Evolutionary conservation across 2,888 invertebrate species (phyloP), one percentile per base, ranked within the genome.

Genomic region (Polymixis lichenea): DNA sequence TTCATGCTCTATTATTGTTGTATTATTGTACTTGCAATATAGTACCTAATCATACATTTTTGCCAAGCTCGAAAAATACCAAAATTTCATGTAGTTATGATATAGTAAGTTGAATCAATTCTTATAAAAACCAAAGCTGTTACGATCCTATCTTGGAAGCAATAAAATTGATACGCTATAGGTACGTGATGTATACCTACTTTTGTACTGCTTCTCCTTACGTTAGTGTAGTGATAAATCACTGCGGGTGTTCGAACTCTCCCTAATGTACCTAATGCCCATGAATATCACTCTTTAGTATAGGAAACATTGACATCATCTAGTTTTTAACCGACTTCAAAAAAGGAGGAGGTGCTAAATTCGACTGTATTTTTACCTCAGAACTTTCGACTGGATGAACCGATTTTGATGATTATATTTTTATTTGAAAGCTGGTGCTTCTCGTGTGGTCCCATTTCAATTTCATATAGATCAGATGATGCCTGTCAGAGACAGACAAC

Each of bases 191-290:
- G 25, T 38, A 32, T 43, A 62, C 38, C 55, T 32, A 80, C 28
- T 56, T 25, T 15, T 79, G 4, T 43, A 13, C 17, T 11, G 8
- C 55, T 56, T 51, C 3, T 25, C 22, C 32, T 46, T 58, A 43
- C 22, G 9, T 62, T 69, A 58, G 56, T 7, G 22, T 17, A 58
- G 80, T n/a, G 8, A 73, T 77, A 81, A 81, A 77, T 77, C 43
- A 80, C 81, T 25, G 56, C 51, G 25, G 64, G 58, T 46, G 64
- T 58, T 80, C 51, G 51, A 64, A 80, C 43, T 51, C 28, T 38
- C 80, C 55, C n/a, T 51, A 38, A 64, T 49, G 17, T 55, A 55
- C 15, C 15, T 43, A 62, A 28, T 56, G 22, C 1, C 2, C 49
- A 56, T 64, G n/a, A 64, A 80, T 72, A 80, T 6, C 43, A 55